Evolutionary conservation across 2,888 invertebrate genomes (phyloP).

Genomic region (Gandaritis pyraliata): DNA sequence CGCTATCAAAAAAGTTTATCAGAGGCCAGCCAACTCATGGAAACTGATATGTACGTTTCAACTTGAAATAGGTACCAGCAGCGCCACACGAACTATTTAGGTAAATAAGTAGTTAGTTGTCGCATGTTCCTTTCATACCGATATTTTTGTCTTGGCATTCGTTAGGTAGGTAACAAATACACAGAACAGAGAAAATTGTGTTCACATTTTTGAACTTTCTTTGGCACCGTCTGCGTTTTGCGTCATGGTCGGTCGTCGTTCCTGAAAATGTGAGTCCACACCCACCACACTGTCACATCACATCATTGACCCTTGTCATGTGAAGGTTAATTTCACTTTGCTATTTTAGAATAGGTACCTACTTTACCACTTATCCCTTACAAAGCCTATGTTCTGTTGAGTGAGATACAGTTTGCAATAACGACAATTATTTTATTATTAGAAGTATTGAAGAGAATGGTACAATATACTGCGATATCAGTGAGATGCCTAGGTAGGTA

Average conservation of each 20-base stretch:
- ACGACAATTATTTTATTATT: too few relatives aligned
- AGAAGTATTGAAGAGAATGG: background rate
- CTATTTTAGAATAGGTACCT: slow-evolving; percentile 7
- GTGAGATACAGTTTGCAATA: too few relatives aligned
- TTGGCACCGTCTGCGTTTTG: slow-evolving; percentile 53
- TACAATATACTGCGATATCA: slow-evolving; percentile 2
- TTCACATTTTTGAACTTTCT: slow-evolving; percentile 52
- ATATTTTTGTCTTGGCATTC: slow-evolving; percentile 63
- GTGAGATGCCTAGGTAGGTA: slow-evolving; percentile 18
- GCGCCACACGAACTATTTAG: slow-evolving; percentile 46
- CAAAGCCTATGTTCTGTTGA: too few relatives aligned
- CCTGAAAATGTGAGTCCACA: slow-evolving; percentile 61
- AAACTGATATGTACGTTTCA: slow-evolving; percentile 60
- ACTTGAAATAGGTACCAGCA: slow-evolving; percentile 48
- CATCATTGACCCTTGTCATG: slow-evolving; percentile 58
- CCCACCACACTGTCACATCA: slow-evolving; percentile 51
- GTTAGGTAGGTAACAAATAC: slow-evolving; percentile 48
- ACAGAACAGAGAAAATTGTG: slow-evolving; percentile 47
- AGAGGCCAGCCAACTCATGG: slow-evolving; percentile 62
- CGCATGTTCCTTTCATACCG: slow-evolving; percentile 45
- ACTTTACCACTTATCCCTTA: too few relatives aligned
- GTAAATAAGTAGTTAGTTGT: too few relatives aligned
- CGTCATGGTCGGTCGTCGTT: slow-evolving; percentile 72
- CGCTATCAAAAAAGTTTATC: slow-evolving; percentile 69
- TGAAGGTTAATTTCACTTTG: slow-evolving; percentile 48